Evolutionary conservation across 2,797 vertebrate species (phyloP).

Genomic region (Cottoperca gobio): DNA sequence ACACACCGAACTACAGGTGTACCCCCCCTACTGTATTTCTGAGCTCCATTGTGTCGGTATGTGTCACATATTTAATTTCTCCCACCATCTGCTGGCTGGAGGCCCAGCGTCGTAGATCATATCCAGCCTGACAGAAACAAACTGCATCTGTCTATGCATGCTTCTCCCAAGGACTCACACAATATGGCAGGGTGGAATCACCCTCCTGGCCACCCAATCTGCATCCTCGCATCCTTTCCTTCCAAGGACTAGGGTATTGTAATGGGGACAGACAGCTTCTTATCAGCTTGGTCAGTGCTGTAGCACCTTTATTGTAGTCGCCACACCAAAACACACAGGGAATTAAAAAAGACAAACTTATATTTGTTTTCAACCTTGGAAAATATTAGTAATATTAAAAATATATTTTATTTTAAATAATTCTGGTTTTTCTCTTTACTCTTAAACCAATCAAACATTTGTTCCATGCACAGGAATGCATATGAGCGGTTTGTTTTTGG

Average conservation of each 20-base stretch:
- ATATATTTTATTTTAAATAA: background rate
- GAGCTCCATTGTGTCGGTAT: constrained; percentile 72
- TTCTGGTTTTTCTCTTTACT: background rate
- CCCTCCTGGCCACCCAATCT: constrained; percentile 72
- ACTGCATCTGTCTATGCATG: constrained; percentile 82
- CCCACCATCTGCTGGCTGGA: constrained; percentile 86
- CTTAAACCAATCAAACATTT: background rate
- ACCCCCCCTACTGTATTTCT: constrained; percentile 66
- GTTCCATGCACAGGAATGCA: background rate
- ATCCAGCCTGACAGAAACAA: constrained; percentile 83
- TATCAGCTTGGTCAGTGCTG: background rate
- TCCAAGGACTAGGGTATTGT: constrained; percentile 65
- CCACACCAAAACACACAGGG: background rate
- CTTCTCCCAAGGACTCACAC: constrained; percentile 84
- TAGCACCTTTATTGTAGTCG: background rate
- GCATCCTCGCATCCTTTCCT: constrained; percentile 60
- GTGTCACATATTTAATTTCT: constrained; percentile 86
- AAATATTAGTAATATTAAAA: constrained; percentile 4
- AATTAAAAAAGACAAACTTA: constrained; percentile 1
- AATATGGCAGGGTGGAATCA: constrained; percentile 78
- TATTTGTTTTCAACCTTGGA: constrained; percentile 2
- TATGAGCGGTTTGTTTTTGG: background rate
- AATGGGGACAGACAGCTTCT: constrained; percentile 36
- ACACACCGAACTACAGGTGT: constrained; percentile 72
- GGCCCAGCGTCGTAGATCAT: constrained; percentile 82